Conservation (phyloP, 2,113 vertebrate genomes). For the Sturnus vulgaris region DNA sequence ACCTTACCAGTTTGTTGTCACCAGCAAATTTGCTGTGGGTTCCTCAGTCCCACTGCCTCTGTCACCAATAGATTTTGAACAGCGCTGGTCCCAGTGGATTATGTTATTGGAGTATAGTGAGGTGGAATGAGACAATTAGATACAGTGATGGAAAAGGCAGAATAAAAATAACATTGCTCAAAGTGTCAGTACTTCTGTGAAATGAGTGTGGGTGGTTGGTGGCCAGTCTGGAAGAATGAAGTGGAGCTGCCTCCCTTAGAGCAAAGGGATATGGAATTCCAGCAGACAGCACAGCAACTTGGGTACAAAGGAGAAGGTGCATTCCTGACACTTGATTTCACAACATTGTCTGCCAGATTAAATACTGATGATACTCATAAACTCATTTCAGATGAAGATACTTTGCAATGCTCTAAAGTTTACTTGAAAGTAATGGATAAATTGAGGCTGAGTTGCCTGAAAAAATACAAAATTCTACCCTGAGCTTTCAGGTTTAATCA, state of each 20-base stretch:
- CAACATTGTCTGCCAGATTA: background rate
- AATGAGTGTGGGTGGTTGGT: background rate
- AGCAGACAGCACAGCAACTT: fast-evolving
- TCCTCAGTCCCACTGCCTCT: background rate
- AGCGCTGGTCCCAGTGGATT: background rate
- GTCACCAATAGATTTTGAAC: background rate
- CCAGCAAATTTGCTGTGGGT: background rate
- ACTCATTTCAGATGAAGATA: background rate
- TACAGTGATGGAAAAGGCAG: background rate
- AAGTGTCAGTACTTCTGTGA: background rate
- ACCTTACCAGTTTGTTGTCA: background rate
- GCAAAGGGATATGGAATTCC: background rate
- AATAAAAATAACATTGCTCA: background rate
- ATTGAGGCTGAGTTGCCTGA: background rate
- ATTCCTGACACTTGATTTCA: background rate
- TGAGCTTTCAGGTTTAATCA: background rate
- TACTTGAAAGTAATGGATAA: background rate
- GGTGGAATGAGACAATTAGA: background rate
- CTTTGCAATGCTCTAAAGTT: background rate
- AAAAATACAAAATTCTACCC: background rate
- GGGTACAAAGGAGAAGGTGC: background rate
- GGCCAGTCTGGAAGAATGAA: background rate
- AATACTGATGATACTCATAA: background rate
- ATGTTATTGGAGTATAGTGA: background rate
- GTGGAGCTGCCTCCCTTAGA: background rate